Evolutionary conservation across 23 tunicate species (phyloP).

Genomic region (Styela clava): DNA sequence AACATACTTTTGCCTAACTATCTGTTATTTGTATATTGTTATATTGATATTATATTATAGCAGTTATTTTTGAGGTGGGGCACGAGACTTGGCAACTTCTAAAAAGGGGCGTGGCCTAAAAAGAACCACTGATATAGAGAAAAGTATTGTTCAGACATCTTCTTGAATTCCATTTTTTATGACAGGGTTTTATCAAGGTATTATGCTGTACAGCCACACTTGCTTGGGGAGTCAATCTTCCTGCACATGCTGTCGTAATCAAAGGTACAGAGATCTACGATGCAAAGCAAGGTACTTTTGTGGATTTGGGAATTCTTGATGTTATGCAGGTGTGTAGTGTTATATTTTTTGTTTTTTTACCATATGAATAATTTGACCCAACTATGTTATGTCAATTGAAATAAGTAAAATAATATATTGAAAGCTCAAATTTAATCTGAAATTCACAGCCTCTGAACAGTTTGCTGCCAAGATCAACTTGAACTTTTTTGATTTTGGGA

Average conservation of each 20-base stretch:
- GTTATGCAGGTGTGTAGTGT: constrained; percentile 62
- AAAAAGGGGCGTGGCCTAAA: no score
- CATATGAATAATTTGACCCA: neutral
- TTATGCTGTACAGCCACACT: constrained; percentile 97
- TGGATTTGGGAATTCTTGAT: constrained; percentile 81
- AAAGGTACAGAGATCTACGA: constrained; percentile 81
- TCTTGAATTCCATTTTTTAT: neutral
- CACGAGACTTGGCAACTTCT: no score
- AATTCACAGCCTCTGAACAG: neutral
- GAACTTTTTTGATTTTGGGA: no score
- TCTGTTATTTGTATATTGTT: no score
- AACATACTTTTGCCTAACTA: no score
- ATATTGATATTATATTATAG: no score
- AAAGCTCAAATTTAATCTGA: neutral
- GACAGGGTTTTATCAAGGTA: constrained; percentile 57
- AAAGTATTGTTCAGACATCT: no score
- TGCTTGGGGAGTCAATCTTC: constrained; percentile 99
- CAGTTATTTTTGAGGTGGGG: no score
- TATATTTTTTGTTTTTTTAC: neutral
- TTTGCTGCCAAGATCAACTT: no score
- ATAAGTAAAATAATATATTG: neutral
- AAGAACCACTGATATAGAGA: no score
- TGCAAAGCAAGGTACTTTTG: constrained; percentile 83
- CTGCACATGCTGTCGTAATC: constrained; percentile 97
- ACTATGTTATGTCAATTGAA: neutral